Evolutionary conservation across 2,113 vertebrate species (phyloP).

Genomic region (Sorex fumeus): DNA sequence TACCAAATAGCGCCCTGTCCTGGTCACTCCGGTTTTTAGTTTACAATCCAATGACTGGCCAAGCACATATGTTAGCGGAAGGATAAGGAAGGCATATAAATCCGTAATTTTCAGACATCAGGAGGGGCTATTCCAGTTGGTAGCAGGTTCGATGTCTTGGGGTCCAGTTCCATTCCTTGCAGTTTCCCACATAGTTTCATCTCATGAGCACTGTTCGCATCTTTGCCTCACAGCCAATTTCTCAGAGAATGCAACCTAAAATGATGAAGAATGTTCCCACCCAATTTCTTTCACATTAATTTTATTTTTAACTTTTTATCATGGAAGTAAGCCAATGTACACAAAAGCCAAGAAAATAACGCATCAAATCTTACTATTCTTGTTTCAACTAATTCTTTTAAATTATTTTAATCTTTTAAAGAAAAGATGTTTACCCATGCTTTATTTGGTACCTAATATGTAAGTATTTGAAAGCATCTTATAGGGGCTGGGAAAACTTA

Average conservation of each 20-base stretch:
- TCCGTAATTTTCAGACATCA: not conserved
- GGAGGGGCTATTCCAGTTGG: not conserved
- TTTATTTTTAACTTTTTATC: slow-evolving; percentile 47
- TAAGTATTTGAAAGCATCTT: not conserved
- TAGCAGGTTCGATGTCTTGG: not conserved
- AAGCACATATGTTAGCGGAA: not conserved
- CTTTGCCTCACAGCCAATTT: not conserved
- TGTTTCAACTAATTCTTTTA: not conserved
- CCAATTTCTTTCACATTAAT: not conserved
- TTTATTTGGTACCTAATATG: slow-evolving; percentile 17
- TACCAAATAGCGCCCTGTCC: not conserved
- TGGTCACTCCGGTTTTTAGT: too few species aligned
- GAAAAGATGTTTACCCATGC: not conserved
- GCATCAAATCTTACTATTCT: not conserved
- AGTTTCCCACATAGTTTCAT: not conserved
- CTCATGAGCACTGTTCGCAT: not conserved
- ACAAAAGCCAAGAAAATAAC: slow-evolving; percentile 35
- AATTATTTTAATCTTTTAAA: slow-evolving; percentile 55
- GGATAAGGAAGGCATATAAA: not conserved
- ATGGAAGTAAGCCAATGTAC: not conserved
- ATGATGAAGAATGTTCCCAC: not conserved
- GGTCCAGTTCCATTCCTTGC: not conserved
- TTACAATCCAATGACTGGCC: not conserved
- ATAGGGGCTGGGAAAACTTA: too few species aligned
- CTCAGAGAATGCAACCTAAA: not conserved